Percentiles rank a stretch among this genome's conserved stretches.
Evolutionary conservation across 92 coral and sea anemone genomes (phyloP).

Genomic region (Zoanthus gigantus): DNA sequence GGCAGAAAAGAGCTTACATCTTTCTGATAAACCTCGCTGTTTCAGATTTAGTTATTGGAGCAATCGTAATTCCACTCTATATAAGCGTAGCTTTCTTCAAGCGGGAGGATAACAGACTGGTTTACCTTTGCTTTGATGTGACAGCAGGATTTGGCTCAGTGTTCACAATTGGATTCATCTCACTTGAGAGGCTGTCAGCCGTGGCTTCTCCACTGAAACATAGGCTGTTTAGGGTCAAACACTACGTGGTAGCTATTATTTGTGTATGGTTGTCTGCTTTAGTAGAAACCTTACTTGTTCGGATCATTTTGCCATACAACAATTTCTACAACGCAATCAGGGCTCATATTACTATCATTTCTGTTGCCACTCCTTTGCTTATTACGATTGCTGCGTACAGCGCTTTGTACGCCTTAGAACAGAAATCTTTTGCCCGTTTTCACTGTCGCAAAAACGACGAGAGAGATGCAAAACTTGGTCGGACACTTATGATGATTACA

Average conservation of each 20-base stretch:
- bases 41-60: conserved; percentile 62
- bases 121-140: conserved; percentile 44
- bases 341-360: conserved; percentile 48
- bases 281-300: conserved; percentile 36
- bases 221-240: conserved; percentile 36
- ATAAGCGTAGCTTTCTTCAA: conserved; percentile 45
- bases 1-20: conserved; percentile 41
- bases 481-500: conserved; percentile 59
- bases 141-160: conserved; percentile 61
- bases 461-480: conserved; percentile 55
- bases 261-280: conserved; percentile 52
- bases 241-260: conserved; percentile 43
- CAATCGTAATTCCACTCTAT: conserved; percentile 63
- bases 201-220: conserved; percentile 55
- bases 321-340: conserved; percentile 33
- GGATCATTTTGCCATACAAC: conserved; percentile 43
- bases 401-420: conserved; percentile 16
- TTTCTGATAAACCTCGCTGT: conserved; percentile 54
- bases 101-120: background rate
- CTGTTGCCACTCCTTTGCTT: conserved; percentile 46
- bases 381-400: conserved; percentile 43
- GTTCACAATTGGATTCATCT: conserved; percentile 51
- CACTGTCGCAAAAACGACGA: conserved; percentile 44
- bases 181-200: conserved; percentile 62
- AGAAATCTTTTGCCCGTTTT: conserved; percentile 42